Evolutionary conservation across 2,113 vertebrate species (phyloP), one percentile per base, ranked within the genome.

Genomic region (Suncus etruscus): DNA sequence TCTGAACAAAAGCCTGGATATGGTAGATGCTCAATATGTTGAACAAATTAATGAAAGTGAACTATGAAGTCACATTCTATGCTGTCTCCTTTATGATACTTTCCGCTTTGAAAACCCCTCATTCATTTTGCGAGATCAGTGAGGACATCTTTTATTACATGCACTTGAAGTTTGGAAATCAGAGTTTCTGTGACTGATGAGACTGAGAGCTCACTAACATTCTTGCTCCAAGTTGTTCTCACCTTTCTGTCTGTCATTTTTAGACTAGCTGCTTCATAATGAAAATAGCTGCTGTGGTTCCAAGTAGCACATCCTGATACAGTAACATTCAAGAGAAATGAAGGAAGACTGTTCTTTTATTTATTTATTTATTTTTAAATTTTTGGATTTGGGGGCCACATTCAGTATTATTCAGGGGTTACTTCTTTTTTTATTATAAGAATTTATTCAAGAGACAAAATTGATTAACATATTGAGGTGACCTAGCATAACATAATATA

Each of bases 21-120:
- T 31, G 48, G 24, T 73, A 31, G 27, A 29, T 79, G 16, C 20
- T 78, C 68, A 92, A 12, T 45, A 80, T 25, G 8, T n/a, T 73
- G 66, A 87, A 68, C 61, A 83, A 79, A 81, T 89, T 82, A 78
- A 74, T 86, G 51, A 82, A 85, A 89, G 20, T 50, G 51, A 94
- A 72, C 78, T 75, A 48, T 69, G 72, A 3, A 51, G 18, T 82
- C 73, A 75, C 2, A 12, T 72, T 89, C 54, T 32, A 50, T 78
- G 66, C 45, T 51, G 2, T 31, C 14, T 70, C 68, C 27, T 83
- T 47, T 83, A 73, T 78, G 50, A 47, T 51, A n/a, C 22, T 81
- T 83, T 77, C 15, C n/a, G 77, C 45, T 72, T 4, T 79, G 81
- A 66, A 39, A 95, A 94, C 14, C 47, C 70, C 63, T 89, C 83